phyloP scores from a whole-genome alignment of 2,888 invertebrate genomes.

The Sthenelais limicola region DNA sequence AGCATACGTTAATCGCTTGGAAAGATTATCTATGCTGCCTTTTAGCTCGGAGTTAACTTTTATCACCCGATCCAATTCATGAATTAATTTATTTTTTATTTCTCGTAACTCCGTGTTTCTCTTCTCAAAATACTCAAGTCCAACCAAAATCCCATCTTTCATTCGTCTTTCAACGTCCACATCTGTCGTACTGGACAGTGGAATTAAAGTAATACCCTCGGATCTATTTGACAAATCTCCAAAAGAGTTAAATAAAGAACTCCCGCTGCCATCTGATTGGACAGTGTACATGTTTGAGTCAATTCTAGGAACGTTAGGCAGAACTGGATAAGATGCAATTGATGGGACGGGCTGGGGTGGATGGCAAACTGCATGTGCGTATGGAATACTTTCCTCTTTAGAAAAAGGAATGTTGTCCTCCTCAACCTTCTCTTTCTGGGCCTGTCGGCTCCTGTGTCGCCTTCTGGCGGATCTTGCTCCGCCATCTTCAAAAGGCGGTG shows the following conservation, averaged over 20 bases:
- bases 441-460: background rate
- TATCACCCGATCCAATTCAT: background rate
- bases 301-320: too few species aligned
- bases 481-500: too few species aligned
- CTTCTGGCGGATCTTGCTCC: background rate
- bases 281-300: too few species aligned
- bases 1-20: background rate
- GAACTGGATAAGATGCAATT: too few species aligned
- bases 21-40: background rate
- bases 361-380: too few species aligned
- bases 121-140: background rate
- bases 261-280: too few species aligned
- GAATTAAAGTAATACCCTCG: background rate
- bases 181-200: background rate
- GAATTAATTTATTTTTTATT: background rate
- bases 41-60: background rate
- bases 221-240: too few species aligned
- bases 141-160: background rate
- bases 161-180: background rate
- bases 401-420: background rate
- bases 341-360: too few species aligned
- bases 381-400: background rate
- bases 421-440: background rate
- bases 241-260: too few species aligned
- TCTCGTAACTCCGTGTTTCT: background rate